Evolutionary conservation across 2,888 invertebrate species (phyloP), one percentile per base, ranked within the genome.

Genomic region (Tetramorium bicarinatum): DNA sequence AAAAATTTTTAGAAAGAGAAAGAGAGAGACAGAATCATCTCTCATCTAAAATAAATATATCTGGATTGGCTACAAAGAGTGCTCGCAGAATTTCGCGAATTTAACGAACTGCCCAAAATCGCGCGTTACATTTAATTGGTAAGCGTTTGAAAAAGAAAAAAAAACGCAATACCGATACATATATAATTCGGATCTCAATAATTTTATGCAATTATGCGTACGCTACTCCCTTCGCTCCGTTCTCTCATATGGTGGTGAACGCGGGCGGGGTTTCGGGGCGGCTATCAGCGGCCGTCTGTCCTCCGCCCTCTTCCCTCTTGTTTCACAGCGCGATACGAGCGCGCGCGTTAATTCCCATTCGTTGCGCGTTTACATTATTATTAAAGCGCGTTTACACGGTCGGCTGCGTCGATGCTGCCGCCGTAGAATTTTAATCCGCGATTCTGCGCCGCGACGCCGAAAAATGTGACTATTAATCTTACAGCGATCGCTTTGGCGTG

Each of bases 131-230:
- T 64, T 87, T 87, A 87, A 88, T 88, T 85, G 82, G 41, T 15
- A 34, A 9, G 83, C 85, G 79, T 86, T 89, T 85, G 15, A 86
- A 88, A 64, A 64, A 34, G n/a, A 29, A 25, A 25, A 25, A 61
- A 41, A 64, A 38, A 8, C 85, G 79, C 87, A 41, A 62, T 77
- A 21, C 81, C 90, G 84, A 89, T 89, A 67, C 18, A 18, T 47
- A 47, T 67, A 67, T 67, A 88, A 89, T 87, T 85, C 71, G 83
- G 15, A 72, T n/a, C 59, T 44, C 29, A 85, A 92, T 93, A 93
- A 93, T 93, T 94, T 93, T 91, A 93, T 92, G 93, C 92, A 94
- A 93, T 93, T 94, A 93, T 93, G 91, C 93, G 91, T 91, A 93
- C 91, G 93, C 92, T 93, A 92, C 90, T 91, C 54, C 64, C 86